Conservation (phyloP, 1,140 invertebrate species). For the Neodiprion fabricii region DNA sequence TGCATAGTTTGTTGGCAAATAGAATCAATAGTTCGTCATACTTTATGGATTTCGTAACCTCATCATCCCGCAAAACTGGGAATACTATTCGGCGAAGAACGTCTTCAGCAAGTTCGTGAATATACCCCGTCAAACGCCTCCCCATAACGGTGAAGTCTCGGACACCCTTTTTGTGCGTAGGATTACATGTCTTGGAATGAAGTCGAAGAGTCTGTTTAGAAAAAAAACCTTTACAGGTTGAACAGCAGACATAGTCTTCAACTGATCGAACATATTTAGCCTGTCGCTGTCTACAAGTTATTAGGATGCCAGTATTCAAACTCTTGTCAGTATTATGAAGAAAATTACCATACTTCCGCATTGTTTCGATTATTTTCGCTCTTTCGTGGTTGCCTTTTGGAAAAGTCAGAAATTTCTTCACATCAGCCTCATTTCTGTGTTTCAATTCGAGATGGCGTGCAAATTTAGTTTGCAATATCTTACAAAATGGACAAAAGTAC, state of each 20-base stretch:
- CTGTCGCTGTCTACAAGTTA: constrained; percentile 21
- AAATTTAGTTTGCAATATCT: constrained; percentile 24
- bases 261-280: constrained; percentile 1
- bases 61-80: constrained; percentile 29
- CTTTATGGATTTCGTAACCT: constrained; percentile 25
- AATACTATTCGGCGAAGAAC: constrained; percentile 20
- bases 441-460: constrained; percentile 24
- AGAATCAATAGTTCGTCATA: constrained; percentile 33
- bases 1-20: constrained; percentile 26
- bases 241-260: constrained; percentile 22
- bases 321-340: constrained; percentile 20
- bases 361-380: constrained; percentile 18
- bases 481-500: constrained; percentile 25
- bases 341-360: constrained; percentile 24
- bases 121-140: constrained; percentile 17
- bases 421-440: constrained; percentile 23
- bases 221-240: constrained; percentile 26
- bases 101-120: constrained; percentile 18
- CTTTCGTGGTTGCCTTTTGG: constrained; percentile 18
- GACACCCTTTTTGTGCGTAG: neutral
- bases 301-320: constrained; percentile 20
- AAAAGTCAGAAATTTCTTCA: constrained; percentile 20
- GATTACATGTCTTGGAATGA: constrained; percentile 20
- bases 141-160: constrained; percentile 13
- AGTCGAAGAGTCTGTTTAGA: constrained; percentile 22